These are phyloP conservation scores for Bothrops jararaca DNA, from an alignment of 2,113 vertebrate species.

Conservation along the genomic window DNA sequence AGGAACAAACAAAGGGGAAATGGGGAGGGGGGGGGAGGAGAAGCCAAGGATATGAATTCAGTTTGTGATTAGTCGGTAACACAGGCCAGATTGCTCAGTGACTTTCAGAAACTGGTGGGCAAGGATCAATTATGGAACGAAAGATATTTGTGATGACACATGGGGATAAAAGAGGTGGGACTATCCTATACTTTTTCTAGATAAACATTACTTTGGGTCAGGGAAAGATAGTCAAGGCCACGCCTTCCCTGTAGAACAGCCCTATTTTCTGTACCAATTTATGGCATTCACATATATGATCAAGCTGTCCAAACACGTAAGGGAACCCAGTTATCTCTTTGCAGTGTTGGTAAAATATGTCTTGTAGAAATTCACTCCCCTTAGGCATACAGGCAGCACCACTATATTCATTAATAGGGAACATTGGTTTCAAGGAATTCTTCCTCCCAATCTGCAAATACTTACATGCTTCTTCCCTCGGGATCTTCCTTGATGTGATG, in stretches of 20 bases:
- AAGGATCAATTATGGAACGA: neutral
- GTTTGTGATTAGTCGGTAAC: neutral
- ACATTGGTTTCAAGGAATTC: neutral
- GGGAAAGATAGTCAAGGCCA: neutral
- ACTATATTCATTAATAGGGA: neutral
- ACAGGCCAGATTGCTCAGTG: neutral
- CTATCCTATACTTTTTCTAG: neutral
- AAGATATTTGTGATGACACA: neutral
- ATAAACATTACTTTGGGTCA: neutral
- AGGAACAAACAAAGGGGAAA: constrained; percentile 50
- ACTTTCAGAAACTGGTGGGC: neutral
- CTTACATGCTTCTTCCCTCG: neutral
- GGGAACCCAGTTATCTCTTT: neutral
- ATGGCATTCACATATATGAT: neutral
- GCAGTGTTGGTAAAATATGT: neutral
- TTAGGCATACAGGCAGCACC: neutral
- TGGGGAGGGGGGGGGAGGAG: constrained; percentile 36
- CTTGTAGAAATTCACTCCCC: neutral
- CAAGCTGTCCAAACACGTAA: neutral
- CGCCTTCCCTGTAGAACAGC: neutral
- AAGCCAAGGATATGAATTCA: constrained; percentile 32
- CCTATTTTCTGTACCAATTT: neutral
- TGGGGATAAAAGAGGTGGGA: too few species aligned
- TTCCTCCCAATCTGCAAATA: neutral
- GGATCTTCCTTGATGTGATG: neutral